A percentile compares a stretch with the other conserved stretches of the same genome.
These are phyloP conservation scores for Smittia aterrima DNA, from an alignment of 2,888 invertebrate species.

Conservation along the genomic window DNA sequence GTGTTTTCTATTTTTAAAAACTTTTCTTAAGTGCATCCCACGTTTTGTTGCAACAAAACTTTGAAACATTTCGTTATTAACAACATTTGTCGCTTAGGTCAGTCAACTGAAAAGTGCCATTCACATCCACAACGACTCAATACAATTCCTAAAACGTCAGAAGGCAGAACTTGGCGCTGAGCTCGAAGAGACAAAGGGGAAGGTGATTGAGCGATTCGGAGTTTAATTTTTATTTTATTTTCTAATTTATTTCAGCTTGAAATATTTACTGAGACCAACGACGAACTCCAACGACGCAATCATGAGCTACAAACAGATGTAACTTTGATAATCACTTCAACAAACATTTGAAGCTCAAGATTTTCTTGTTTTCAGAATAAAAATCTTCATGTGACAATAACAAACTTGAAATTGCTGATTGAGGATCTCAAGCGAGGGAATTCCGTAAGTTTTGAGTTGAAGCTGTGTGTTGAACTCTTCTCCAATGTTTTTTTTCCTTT, in stretches of 20 bases:
- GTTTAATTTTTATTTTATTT: neutral
- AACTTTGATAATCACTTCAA: neutral
- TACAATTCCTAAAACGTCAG: conserved; percentile 30
- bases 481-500: neutral
- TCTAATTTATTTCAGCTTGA: conserved; percentile 2
- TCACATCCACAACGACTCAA: conserved; percentile 37
- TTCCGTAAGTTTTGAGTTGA: conserved; percentile 20
- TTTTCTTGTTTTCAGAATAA: conserved; percentile 13
- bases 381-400: conserved; percentile 13
- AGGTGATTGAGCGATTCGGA: conserved; percentile 3
- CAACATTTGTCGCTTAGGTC: conserved; percentile 14
- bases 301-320: conserved; percentile 21
- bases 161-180: conserved; percentile 19
- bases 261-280: neutral
- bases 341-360: neutral
- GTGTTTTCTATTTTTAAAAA: neutral
- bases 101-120: conserved; percentile 36
- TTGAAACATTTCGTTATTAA: neutral
- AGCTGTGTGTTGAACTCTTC: neutral
- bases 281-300: conserved; percentile 17
- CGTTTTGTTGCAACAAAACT: too few species aligned
- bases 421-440: conserved; percentile 37
- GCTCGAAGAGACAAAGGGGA: neutral
- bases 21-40: neutral
- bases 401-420: conserved; percentile 1